Evolutionary conservation across 2,113 vertebrate species (phyloP).

Genomic region (Microtus richardsoni): DNA sequence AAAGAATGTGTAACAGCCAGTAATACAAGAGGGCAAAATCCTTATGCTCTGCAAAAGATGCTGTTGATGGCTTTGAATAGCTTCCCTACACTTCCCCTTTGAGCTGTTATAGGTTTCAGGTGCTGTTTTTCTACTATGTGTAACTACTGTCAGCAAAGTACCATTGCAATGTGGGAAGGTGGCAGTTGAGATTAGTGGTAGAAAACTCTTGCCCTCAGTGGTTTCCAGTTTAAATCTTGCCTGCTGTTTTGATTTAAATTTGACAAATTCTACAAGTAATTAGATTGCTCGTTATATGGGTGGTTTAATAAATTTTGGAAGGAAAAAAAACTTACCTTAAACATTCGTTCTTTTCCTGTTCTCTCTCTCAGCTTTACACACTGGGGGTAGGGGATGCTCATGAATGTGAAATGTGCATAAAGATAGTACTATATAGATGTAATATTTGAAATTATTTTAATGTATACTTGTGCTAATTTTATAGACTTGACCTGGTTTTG

Average conservation of each 20-base stretch:
- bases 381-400: neutral
- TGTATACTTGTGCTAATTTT: neutral
- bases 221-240: slow-evolving; percentile 46
- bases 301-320: slow-evolving; percentile 19
- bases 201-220: slow-evolving; percentile 22
- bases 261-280: slow-evolving; percentile 1
- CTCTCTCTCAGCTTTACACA: neutral
- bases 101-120: neutral
- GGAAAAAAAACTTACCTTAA: neutral
- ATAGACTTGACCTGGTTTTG: neutral
- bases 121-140: slow-evolving; percentile 2
- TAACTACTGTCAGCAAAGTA: slow-evolving; percentile 18
- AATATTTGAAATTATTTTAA: slow-evolving; percentile 38
- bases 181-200: slow-evolving; percentile 33
- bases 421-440: neutral
- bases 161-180: neutral
- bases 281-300: neutral
- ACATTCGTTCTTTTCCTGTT: slow-evolving; percentile 40
- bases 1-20: neutral
- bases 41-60: neutral
- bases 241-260: slow-evolving; percentile 36
- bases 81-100: neutral
- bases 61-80: neutral
- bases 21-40: neutral
- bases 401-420: slow-evolving; percentile 6